A percentile compares a stretch with the other conserved stretches of the same genome.
phyloP scores from a whole-genome alignment of 1,140 invertebrate genomes.

The Rhopalosiphum maidis region DNA sequence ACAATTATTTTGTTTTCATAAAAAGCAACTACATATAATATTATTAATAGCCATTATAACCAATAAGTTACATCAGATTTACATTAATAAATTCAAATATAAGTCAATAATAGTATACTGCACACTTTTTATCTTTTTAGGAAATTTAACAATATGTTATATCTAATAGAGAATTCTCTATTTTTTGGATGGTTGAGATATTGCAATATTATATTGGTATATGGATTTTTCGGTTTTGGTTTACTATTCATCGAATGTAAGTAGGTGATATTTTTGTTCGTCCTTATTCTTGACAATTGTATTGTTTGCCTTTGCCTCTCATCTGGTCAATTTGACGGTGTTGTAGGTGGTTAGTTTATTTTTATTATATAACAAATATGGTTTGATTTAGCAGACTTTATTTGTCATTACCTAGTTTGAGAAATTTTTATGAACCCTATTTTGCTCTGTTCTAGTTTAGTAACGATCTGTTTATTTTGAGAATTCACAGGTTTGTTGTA shows the following conservation, averaged over 20 bases:
- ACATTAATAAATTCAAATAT: background rate
- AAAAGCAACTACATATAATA: background rate
- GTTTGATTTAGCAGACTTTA: background rate
- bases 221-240: background rate
- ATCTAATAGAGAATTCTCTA: background rate
- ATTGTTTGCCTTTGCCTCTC: background rate
- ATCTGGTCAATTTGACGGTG: background rate
- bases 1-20: no score
- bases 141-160: background rate
- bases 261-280: background rate
- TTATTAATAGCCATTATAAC: no score
- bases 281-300: background rate
- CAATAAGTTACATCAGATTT: background rate
- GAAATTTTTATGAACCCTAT: background rate
- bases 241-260: slow-evolving; percentile 6
- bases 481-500: background rate
- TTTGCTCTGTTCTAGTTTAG: background rate
- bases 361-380: background rate
- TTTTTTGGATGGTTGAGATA: background rate
- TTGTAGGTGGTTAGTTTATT: background rate
- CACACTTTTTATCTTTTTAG: background rate
- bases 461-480: background rate
- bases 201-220: background rate
- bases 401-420: background rate
- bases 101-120: background rate